Evolutionary conservation across 1,140 invertebrate species (phyloP), one percentile per base, ranked within the genome.

Genomic region (Caerostris extrusa): DNA sequence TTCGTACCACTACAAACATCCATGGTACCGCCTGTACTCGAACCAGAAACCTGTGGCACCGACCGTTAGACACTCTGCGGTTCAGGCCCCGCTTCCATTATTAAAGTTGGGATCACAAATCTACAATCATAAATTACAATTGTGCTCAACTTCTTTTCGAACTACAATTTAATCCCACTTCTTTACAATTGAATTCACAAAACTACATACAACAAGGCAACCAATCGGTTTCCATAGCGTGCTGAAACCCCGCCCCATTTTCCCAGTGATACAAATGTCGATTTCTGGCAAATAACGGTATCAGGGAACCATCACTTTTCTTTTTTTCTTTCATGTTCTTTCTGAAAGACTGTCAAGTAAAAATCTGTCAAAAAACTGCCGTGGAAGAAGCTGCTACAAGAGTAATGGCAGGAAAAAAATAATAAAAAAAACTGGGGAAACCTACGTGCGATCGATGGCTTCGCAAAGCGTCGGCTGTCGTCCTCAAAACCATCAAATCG

Each of bases 391-490:
- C 34, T 50, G 50, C 71, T 50, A 77, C 34, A 10, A 50, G 71
- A 53, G 71, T 50, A 77, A 77, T 77, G 71, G 34, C 5, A 77
- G 56, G 50, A 10, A 64, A 64, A 64, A 64, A 64, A 17, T 2
- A 64, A 64, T 7, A 10, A 10, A 19, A 12, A 60, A 58, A 53
- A 71, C 5, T 3, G 53, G 34, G 5, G 17, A 55, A 85, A n/a
- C 19, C 60, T 57, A 85, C 57, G 82, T 85, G 58, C 61, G 86
- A 88, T 88, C 60, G 86, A 88, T 17, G 86, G 34, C 57, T 17
- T 14, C 61, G 55, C 50, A 34, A 88, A 88, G 55, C 64, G 60
- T 60, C 58, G 7, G 83, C 55, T 56, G 57, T 55, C 58, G 55
- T 19, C 61, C 53, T 67, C 50, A 57, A 64, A 71, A 34, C 60